phyloP scores from a whole-genome alignment of 1,140 invertebrate genomes.

The Diachasmimorpha longicaudata region DNA sequence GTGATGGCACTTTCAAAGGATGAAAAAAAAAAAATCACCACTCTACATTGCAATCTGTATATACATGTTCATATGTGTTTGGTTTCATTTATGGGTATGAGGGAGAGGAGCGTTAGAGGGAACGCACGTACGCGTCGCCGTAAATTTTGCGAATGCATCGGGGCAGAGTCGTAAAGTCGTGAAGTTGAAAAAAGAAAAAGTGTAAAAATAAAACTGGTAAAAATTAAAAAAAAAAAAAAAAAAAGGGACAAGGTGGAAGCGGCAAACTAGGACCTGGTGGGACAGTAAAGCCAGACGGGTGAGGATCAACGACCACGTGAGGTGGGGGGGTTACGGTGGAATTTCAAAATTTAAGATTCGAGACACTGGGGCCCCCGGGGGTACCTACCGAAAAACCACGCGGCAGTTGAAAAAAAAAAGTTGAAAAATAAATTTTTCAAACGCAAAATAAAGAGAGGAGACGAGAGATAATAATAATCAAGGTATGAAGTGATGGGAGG shows the following conservation, averaged over 20 bases:
- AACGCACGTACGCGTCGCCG: slow-evolving; percentile 44
- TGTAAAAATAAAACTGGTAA: slow-evolving; percentile 9
- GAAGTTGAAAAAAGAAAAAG: slow-evolving; percentile 14
- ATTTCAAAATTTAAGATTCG: slow-evolving; percentile 53
- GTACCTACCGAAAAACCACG: slow-evolving; percentile 5
- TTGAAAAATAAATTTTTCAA: slow-evolving; percentile 13
- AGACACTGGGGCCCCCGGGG: slow-evolving; percentile 42
- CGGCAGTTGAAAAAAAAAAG: neutral
- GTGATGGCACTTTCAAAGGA: neutral
- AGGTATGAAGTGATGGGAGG: slow-evolving; percentile 11
- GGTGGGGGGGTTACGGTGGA: slow-evolving; percentile 11
- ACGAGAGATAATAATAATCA: slow-evolving; percentile 3
- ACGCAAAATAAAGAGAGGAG: slow-evolving; percentile 12
- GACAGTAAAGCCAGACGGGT: neutral
- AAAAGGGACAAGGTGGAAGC: neutral
- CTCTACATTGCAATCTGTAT: neutral
- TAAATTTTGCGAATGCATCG: slow-evolving; percentile 48
- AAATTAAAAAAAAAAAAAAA: slow-evolving; percentile 12
- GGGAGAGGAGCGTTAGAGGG: slow-evolving; percentile 19
- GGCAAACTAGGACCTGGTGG: slow-evolving; percentile 26
- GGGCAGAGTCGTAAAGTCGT: slow-evolving; percentile 43
- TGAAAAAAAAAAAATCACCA: neutral
- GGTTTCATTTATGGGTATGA: slow-evolving; percentile 8
- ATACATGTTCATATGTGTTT: neutral
- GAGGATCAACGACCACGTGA: neutral